These are phyloP conservation scores for Drosophila nigricruria DNA, from an alignment of 2,888 invertebrate species.

Conservation along the genomic window DNA sequence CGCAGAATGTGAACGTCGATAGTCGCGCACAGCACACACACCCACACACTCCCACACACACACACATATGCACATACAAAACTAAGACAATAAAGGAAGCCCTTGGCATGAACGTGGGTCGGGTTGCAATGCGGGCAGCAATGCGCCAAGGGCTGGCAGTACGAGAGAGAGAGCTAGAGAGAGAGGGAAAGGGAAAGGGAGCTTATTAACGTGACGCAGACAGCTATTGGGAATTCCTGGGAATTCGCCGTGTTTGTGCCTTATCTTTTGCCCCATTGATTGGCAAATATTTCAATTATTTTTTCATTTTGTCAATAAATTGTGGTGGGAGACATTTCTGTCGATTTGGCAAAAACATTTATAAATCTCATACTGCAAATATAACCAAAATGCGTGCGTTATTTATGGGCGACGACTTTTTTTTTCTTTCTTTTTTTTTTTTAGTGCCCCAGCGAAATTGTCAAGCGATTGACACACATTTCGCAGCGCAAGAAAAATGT, in stretches of 20 bases:
- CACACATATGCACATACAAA: conserved; percentile 19
- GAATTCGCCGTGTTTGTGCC: conserved; percentile 38
- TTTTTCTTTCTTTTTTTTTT: conserved; percentile 13
- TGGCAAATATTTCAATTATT: conserved; percentile 80
- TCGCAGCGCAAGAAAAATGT: conserved; percentile 9
- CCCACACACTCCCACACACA: conserved; percentile 15
- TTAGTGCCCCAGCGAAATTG: conserved; percentile 52
- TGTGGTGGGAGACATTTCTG: conserved; percentile 66
- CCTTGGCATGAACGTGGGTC: conserved; percentile 34
- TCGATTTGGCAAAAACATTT: conserved; percentile 73
- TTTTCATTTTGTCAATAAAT: conserved; percentile 72
- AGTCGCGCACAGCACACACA: conserved; percentile 15
- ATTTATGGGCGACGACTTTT: conserved; percentile 59
- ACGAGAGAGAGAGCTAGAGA: conserved; percentile 24
- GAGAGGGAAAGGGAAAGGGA: conserved; percentile 19
- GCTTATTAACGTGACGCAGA: conserved; percentile 76
- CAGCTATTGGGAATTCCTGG: conserved; percentile 76
- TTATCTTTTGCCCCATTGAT: conserved; percentile 60
- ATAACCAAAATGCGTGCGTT: conserved; percentile 66
- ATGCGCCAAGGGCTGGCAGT: conserved; percentile 3
- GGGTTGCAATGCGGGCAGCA: conserved; percentile 1
- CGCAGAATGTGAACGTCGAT: conserved; percentile 48
- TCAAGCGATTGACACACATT: conserved; percentile 74
- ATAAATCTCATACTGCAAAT: conserved; percentile 68
- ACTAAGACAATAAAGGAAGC: conserved; percentile 46